Evolutionary conservation across 2,888 invertebrate species (phyloP).

Genomic region (Tachina grossa): DNA sequence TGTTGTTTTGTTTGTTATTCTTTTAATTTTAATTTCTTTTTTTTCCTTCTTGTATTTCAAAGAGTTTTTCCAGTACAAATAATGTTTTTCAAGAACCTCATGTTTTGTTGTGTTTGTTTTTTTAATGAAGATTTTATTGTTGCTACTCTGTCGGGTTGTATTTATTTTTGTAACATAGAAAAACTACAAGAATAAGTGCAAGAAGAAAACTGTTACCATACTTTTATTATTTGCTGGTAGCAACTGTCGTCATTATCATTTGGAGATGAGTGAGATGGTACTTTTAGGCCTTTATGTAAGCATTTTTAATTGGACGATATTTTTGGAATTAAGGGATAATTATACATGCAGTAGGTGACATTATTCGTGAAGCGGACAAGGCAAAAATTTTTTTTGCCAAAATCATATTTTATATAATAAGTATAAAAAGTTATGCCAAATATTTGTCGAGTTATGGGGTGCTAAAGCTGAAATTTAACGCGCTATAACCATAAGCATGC

Average conservation of each 20-base stretch:
- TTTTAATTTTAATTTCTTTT: not conserved
- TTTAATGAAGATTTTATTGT: conserved; percentile 1
- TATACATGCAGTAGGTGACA: too few species aligned
- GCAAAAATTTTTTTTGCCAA: too few species aligned
- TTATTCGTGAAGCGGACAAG: too few species aligned
- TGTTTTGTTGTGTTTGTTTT: conserved; percentile 25
- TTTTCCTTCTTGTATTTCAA: not conserved
- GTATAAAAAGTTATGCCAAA: too few species aligned
- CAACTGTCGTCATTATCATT: conserved; percentile 23
- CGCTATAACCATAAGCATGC: too few species aligned
- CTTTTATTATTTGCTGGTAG: conserved; percentile 39
- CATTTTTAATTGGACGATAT: too few species aligned
- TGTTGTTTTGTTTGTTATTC: not conserved
- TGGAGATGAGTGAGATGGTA: not conserved
- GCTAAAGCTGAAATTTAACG: too few species aligned
- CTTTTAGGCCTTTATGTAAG: not conserved
- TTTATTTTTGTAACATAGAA: conserved; percentile 13
- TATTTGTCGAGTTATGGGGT: too few species aligned
- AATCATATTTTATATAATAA: too few species aligned
- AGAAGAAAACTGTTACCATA: conserved; percentile 40
- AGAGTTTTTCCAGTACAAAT: not conserved
- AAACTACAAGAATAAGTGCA: conserved; percentile 7
- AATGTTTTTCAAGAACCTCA: conserved; percentile 37
- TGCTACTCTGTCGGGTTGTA: not conserved
- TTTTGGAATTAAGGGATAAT: too few species aligned